These are phyloP conservation scores for Thalassarche chlororhynchos DNA, from an alignment of 2,113 vertebrate species.

Conservation along the genomic window DNA sequence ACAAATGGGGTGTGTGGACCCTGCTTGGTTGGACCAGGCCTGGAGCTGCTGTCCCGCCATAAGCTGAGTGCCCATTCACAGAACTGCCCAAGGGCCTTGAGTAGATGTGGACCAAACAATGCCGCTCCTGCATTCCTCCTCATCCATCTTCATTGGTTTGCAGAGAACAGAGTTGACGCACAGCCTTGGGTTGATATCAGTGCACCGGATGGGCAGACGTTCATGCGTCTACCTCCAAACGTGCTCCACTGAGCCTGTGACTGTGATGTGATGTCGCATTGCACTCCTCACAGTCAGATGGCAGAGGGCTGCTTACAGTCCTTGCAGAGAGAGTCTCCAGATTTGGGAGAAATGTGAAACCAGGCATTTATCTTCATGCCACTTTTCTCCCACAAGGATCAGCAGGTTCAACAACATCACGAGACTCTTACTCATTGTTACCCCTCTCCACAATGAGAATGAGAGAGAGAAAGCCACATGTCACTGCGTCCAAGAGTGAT, in stretches of 20 bases:
- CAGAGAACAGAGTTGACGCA: neutral
- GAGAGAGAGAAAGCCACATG: neutral
- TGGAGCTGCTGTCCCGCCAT: neutral
- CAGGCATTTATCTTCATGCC: neutral
- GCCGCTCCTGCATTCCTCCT: neutral
- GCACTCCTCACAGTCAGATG: neutral
- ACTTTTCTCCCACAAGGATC: neutral
- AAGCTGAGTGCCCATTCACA: neutral
- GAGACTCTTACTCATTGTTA: neutral
- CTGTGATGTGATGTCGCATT: too few relatives aligned
- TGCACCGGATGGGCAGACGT: neutral
- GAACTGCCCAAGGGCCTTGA: neutral
- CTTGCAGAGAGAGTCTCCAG: neutral
- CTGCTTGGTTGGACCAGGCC: neutral
- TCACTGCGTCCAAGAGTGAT: neutral
- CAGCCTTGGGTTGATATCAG: neutral
- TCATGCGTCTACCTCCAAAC: neutral
- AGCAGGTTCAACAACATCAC: neutral
- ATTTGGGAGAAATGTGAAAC: neutral
- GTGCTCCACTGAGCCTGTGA: neutral
- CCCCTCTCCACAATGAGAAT: neutral
- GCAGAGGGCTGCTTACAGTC: neutral
- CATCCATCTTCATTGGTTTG: neutral
- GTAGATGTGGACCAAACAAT: neutral
- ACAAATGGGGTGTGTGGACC: neutral